Conservation (phyloP, 2,888 invertebrate genomes). For the Meliscaeva auricollis region DNA sequence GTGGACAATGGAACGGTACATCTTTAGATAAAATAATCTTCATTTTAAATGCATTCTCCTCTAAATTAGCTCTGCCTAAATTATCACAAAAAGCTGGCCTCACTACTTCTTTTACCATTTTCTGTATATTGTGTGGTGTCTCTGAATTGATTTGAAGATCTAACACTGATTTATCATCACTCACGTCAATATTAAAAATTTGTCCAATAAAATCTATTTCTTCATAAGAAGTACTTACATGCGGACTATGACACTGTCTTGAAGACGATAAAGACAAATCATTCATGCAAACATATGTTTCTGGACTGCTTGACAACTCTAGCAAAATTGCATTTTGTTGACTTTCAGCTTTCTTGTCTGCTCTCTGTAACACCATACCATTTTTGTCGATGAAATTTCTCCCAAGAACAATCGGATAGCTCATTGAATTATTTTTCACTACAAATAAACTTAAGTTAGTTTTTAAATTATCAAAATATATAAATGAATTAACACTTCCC, state of each 20-base stretch:
- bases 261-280: neutral
- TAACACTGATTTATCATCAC: constrained; percentile 16
- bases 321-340: constrained; percentile 17
- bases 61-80: neutral
- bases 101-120: constrained; percentile 17
- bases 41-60: constrained; percentile 38
- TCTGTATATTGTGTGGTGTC: constrained; percentile 12
- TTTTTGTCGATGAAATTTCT: constrained; percentile 52
- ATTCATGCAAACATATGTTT: neutral
- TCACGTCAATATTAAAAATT: constrained; percentile 55
- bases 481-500: constrained; percentile 45
- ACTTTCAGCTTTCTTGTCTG: neutral
- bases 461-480: constrained; percentile 45
- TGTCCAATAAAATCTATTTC: constrained; percentile 34
- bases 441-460: constrained; percentile 50
- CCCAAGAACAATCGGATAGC: constrained; percentile 43
- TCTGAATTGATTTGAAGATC: constrained; percentile 38
- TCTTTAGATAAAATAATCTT: constrained; percentile 47
- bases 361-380: constrained; percentile 20
- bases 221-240: constrained; percentile 34
- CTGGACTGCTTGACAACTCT: constrained; percentile 5
- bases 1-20: constrained; percentile 53
- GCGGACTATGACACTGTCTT: constrained; percentile 20
- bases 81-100: constrained; percentile 29
- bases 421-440: constrained; percentile 59